Conservation (phyloP, 1,140 invertebrate genomes). For the Galleria mellonella region DNA sequence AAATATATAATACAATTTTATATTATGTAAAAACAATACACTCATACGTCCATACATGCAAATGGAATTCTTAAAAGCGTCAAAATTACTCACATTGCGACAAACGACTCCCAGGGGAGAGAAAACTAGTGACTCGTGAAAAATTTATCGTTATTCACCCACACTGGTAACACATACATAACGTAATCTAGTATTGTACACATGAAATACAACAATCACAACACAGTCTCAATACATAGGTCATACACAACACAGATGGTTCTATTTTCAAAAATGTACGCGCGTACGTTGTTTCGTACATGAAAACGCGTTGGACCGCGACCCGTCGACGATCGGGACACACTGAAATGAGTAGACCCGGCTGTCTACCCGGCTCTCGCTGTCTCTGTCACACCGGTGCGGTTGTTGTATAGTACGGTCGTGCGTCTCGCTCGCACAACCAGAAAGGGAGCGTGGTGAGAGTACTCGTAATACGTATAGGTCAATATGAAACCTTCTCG, state of each 20-base stretch:
- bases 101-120: constrained; percentile 17
- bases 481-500: constrained; percentile 71
- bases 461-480: constrained; percentile 70
- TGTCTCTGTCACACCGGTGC: constrained; percentile 26
- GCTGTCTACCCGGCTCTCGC: constrained; percentile 35
- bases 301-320: constrained; percentile 24
- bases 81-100: constrained; percentile 28
- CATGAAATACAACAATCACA: constrained; percentile 2
- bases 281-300: background rate
- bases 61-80: constrained; percentile 11
- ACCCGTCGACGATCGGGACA: constrained; percentile 34
- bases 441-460: constrained; percentile 55
- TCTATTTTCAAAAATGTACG: constrained; percentile 8
- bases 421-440: constrained; percentile 38
- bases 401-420: constrained; percentile 14
- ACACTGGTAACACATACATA: background rate
- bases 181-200: background rate
- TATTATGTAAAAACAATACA: too few species aligned
- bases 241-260: background rate
- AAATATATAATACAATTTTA: too few species aligned
- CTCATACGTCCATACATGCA: too few species aligned
- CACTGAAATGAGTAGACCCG: constrained; percentile 56
- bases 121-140: background rate
- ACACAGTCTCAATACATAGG: constrained; percentile 1
- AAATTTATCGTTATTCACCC: constrained; percentile 12